Percentiles rank a stretch among this genome's conserved stretches.
These are phyloP conservation scores for Silvanus unidentatus DNA, from an alignment of 2,888 invertebrate species.

Conservation along the genomic window DNA sequence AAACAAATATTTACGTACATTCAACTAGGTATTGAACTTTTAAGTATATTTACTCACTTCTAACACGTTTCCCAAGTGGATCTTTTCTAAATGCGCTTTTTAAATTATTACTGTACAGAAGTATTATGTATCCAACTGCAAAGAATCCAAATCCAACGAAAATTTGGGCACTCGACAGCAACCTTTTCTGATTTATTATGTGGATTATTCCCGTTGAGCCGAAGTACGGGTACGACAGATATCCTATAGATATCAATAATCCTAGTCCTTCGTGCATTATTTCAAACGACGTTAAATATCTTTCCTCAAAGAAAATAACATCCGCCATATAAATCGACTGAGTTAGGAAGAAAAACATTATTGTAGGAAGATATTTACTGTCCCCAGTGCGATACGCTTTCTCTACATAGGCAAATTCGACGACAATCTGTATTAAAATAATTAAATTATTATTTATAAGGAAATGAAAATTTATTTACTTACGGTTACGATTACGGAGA, in stretches of 20 bases:
- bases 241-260: conserved; percentile 63
- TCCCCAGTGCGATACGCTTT: background rate
- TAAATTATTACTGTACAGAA: conserved; percentile 65
- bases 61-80: conserved; percentile 63
- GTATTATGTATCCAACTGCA: conserved; percentile 62
- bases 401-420: conserved; percentile 7
- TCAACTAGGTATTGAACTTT: too few species aligned
- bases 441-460: conserved; percentile 2
- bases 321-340: conserved; percentile 57
- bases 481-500: conserved; percentile 53
- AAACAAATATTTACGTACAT: too few species aligned
- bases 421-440: conserved; percentile 14
- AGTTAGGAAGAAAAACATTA: conserved; percentile 49
- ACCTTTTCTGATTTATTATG: conserved; percentile 56
- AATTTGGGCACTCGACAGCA: conserved; percentile 51
- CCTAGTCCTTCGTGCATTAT: conserved; percentile 68
- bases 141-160: conserved; percentile 49
- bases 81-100: conserved; percentile 77
- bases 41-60: conserved; percentile 51
- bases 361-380: conserved; percentile 31
- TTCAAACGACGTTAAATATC: too few species aligned
- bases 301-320: conserved; percentile 54
- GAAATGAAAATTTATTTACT: conserved; percentile 30
- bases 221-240: conserved; percentile 67
- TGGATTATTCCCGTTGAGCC: conserved; percentile 65